Percentiles rank a stretch among this genome's conserved stretches.
Evolutionary conservation across 1,140 invertebrate species (phyloP).

Genomic region (Centruroides vittatus): DNA sequence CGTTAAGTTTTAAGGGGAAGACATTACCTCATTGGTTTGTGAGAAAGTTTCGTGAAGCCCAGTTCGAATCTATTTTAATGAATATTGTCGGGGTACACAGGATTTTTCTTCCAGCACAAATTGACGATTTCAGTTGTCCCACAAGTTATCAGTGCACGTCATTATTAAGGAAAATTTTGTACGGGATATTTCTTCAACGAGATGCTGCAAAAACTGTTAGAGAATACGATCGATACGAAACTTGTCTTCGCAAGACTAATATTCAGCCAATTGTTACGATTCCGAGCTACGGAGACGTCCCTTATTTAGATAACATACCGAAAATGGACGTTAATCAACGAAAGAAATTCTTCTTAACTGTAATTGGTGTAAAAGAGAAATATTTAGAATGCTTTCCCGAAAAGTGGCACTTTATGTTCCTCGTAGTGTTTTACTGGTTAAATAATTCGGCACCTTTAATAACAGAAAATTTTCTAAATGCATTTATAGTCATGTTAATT

Average conservation of each 20-base stretch:
- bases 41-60: constrained; percentile 39
- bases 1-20: constrained; percentile 19
- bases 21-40: constrained; percentile 46
- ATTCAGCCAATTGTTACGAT: constrained; percentile 18
- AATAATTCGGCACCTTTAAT: constrained; percentile 23
- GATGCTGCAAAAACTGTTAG: constrained; percentile 24
- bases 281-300: constrained; percentile 19
- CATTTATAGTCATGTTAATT: constrained; percentile 5
- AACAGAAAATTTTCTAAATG: constrained; percentile 5
- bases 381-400: constrained; percentile 34
- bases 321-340: constrained; percentile 7
- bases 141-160: constrained; percentile 44
- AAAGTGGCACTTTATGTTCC: constrained; percentile 45
- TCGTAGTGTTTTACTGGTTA: constrained; percentile 50
- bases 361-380: constrained; percentile 7
- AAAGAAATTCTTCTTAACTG: constrained; percentile 18
- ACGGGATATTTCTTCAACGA: constrained; percentile 41
- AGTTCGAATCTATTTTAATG: constrained; percentile 44
- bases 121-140: constrained; percentile 46
- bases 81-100: constrained; percentile 47
- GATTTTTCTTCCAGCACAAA: constrained; percentile 51
- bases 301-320: constrained; percentile 15
- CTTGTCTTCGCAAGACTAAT: constrained; percentile 20
- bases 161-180: constrained; percentile 47
- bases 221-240: constrained; percentile 25